These are phyloP conservation scores for Akabosia matsudoensis DNA, from an alignment of 1,140 invertebrate species.

Conservation along the genomic window DNA sequence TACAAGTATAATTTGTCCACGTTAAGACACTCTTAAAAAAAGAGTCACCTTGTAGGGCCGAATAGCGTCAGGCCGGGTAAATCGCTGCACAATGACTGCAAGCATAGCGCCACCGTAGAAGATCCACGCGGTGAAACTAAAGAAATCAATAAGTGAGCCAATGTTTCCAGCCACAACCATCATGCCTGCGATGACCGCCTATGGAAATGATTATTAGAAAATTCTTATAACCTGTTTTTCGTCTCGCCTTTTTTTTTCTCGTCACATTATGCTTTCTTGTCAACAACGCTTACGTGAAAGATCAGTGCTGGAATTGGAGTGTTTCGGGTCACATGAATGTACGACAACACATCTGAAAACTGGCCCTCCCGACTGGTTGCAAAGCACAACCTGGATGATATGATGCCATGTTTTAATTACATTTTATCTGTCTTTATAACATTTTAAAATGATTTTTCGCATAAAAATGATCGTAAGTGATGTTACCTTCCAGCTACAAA, in stretches of 20 bases:
- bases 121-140: constrained; percentile 58
- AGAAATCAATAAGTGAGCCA: constrained; percentile 56
- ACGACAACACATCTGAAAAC: constrained; percentile 85
- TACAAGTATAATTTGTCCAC: too few relatives aligned
- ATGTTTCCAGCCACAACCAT: constrained; percentile 56
- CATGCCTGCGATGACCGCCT: constrained; percentile 53
- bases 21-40: background rate
- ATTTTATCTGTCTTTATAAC: too few relatives aligned
- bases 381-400: constrained; percentile 81
- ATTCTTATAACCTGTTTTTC: background rate
- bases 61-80: constrained; percentile 50
- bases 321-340: constrained; percentile 83
- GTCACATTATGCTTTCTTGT: too few relatives aligned
- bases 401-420: too few relatives aligned
- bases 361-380: constrained; percentile 93
- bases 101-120: constrained; percentile 57
- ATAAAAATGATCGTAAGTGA: too few relatives aligned
- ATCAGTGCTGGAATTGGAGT: constrained; percentile 95
- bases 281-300: constrained; percentile 74
- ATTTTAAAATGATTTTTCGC: too few relatives aligned
- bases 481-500: constrained; percentile 82
- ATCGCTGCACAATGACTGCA: constrained; percentile 53
- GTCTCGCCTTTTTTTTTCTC: too few relatives aligned
- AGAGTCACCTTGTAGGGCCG: constrained; percentile 50
- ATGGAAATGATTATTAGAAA: constrained; percentile 10